A percentile compares a stretch with the other conserved stretches of the same genome.
These are phyloP conservation scores for Tyrophagus putrescentiae DNA, from an alignment of 1,140 invertebrate genomes.

Conservation along the genomic window DNA sequence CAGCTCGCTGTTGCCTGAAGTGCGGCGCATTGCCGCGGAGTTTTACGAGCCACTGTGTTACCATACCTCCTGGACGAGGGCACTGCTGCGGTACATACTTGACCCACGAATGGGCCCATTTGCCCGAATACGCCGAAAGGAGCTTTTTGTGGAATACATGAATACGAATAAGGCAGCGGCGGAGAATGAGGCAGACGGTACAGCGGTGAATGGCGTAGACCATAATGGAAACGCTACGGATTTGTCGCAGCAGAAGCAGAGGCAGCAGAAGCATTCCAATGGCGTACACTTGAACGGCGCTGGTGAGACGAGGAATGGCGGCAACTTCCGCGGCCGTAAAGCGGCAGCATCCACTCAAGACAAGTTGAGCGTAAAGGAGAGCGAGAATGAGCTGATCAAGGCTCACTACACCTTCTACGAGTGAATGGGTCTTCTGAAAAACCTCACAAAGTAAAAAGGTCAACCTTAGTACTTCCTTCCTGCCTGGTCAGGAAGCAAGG, in stretches of 20 bases:
- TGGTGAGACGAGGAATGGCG: too few relatives aligned
- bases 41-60: slow-evolving; percentile 88
- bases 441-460: too few relatives aligned
- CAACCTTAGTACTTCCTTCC: too few relatives aligned
- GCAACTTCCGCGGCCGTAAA: background rate
- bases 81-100: slow-evolving; percentile 86
- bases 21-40: slow-evolving; percentile 43
- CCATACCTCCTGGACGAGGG: slow-evolving; percentile 79
- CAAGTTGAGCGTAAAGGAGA: background rate
- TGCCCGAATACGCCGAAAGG: slow-evolving; percentile 58
- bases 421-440: too few relatives aligned
- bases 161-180: slow-evolving; percentile 16
- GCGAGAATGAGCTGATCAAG: background rate
- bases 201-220: too few relatives aligned
- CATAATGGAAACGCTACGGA: too few relatives aligned
- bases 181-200: slow-evolving; percentile 7
- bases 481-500: too few relatives aligned
- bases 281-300: background rate
- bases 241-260: background rate
- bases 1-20: slow-evolving; percentile 72
- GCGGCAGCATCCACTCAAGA: background rate
- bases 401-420: background rate
- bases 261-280: background rate
- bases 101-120: slow-evolving; percentile 94
- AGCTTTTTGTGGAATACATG: background rate